These are phyloP conservation scores for Drosophila yakuba DNA, from an alignment of 1,140 invertebrate genomes.

Conservation along the genomic window DNA sequence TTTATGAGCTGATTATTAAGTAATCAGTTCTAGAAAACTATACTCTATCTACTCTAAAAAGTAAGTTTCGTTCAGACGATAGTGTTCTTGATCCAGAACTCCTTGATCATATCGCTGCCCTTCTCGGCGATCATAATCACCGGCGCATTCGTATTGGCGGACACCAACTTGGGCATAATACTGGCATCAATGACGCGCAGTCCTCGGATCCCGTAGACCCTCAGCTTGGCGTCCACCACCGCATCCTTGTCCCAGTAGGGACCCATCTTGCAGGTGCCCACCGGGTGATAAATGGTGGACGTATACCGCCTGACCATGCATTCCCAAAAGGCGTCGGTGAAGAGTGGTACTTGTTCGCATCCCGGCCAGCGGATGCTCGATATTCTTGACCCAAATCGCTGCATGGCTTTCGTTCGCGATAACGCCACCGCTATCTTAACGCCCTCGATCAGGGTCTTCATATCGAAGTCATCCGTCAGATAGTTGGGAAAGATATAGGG, in stretches of 20 bases:
- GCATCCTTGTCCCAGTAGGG: constrained; percentile 92
- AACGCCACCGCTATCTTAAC: constrained; percentile 91
- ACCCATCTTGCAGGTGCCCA: constrained; percentile 97
- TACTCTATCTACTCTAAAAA: background rate
- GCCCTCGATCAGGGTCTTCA: constrained; percentile 92
- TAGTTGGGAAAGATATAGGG: constrained; percentile 97
- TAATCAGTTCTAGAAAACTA: constrained; percentile 3
- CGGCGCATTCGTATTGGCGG: constrained; percentile 93
- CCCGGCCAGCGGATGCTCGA: constrained; percentile 89
- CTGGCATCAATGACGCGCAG: constrained; percentile 94
- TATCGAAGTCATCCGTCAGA: constrained; percentile 91
- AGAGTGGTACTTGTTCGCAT: constrained; percentile 88
- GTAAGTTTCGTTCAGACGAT: constrained; percentile 57
- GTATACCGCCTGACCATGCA: constrained; percentile 93
- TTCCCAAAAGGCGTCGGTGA: constrained; percentile 91
- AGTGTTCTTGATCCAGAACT: constrained; percentile 89
- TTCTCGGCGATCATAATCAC: constrained; percentile 95
- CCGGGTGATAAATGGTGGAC: constrained; percentile 93
- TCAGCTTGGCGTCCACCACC: constrained; percentile 93
- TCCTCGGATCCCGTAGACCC: constrained; percentile 92
- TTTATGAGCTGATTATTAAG: constrained; percentile 1
- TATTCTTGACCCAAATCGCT: constrained; percentile 89
- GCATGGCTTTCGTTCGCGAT: constrained; percentile 90
- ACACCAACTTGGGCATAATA: constrained; percentile 92
- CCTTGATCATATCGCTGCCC: constrained; percentile 92